Base-by-base conservation (phyloP, 53 echinoderm and acorn worm genomes). In the Paelopatides confundens region DNA sequence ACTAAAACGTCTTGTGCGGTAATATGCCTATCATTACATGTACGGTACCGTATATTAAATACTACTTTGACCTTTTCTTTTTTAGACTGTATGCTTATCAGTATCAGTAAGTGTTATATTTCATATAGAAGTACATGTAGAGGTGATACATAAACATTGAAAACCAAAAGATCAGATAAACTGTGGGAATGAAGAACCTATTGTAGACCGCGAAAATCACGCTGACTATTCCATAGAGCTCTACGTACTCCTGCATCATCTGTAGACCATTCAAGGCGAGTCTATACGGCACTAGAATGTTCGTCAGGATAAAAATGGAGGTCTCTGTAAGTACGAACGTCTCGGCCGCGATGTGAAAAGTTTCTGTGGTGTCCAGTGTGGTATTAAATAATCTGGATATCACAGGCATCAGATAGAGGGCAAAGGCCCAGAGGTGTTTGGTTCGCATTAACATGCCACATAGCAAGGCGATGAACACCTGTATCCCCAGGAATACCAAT, bases 1-100 rank as follows among this genome's bases (percentile, higher is more conserved):
- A n/a, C n/a, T 89, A 50, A 95, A 99, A 86, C 95, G 94, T 58
- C 96, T 94, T 1, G 95, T n/a, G n/a, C n/a, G n/a, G n/a, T n/a
- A n/a, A n/a, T n/a, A n/a, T n/a, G n/a, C n/a, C n/a, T n/a, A n/a
- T n/a, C n/a, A n/a, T n/a, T n/a, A n/a, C n/a, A n/a, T n/a, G n/a
- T n/a, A n/a, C n/a, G n/a, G n/a, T n/a, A n/a, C n/a, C n/a, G n/a
- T n/a, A n/a, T n/a, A n/a, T n/a, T n/a, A n/a, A n/a, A n/a, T n/a
- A n/a, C n/a, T n/a, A n/a, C n/a, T n/a, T n/a, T n/a, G n/a, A n/a
- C n/a, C n/a, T n/a, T n/a, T n/a, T n/a, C n/a, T n/a, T n/a, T n/a
- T n/a, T n/a, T n/a, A n/a, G n/a, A n/a, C n/a, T n/a, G n/a, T n/a
- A n/a, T n/a, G n/a, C n/a, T n/a, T n/a, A n/a, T n/a, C n/a, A n/a